Evolutionary conservation across 2,113 vertebrate genomes (phyloP).

Genomic region (Cichladusa arquata): DNA sequence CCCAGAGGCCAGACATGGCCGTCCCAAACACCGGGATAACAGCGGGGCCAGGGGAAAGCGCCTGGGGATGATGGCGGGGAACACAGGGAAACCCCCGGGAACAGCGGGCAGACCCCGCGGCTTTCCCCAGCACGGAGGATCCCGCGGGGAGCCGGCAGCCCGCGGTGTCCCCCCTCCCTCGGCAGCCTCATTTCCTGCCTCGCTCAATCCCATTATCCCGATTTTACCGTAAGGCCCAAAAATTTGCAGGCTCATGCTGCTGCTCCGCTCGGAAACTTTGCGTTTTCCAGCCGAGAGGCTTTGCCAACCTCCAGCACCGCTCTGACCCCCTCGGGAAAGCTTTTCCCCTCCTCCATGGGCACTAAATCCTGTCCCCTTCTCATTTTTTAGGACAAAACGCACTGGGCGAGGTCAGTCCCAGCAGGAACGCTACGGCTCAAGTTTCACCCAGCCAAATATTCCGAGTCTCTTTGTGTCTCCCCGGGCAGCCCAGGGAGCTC

Average conservation of each 20-base stretch:
- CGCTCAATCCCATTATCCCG: not conserved
- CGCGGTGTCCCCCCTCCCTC: not conserved
- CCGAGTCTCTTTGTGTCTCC: rapidly evolving
- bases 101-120: not conserved
- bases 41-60: not conserved
- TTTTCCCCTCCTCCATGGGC: not conserved
- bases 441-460: not conserved
- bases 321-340: not conserved
- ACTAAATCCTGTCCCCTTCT: rapidly evolving
- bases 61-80: not conserved
- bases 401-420: not conserved
- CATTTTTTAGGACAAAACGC: not conserved
- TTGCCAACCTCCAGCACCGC: rapidly evolving
- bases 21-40: not conserved
- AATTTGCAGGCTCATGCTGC: slow-evolving; percentile 15
- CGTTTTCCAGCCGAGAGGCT: not conserved
- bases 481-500: not conserved
- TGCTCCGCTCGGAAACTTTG: not conserved
- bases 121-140: not conserved
- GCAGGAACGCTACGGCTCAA: not conserved
- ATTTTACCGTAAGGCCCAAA: not conserved
- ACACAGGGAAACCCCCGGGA: not conserved
- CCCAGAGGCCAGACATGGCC: not conserved
- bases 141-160: not conserved
- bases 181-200: slow-evolving; percentile 5